Evolutionary conservation across 2,888 invertebrate species (phyloP), one percentile per base, ranked within the genome.

Genomic region (Orthosia cruda): DNA sequence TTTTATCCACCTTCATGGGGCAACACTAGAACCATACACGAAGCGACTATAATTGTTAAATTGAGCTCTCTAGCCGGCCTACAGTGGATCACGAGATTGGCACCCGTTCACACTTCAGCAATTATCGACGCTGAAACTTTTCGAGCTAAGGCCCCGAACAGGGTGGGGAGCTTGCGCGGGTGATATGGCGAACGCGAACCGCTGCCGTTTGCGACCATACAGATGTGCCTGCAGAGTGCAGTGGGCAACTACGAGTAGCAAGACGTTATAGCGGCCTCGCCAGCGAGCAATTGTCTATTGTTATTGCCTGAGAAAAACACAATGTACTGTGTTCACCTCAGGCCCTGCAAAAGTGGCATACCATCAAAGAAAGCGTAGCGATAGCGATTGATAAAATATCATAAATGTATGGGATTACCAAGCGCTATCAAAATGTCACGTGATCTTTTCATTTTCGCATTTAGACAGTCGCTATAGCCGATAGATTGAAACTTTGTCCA

Each of bases 81-180:
- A 81, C 67, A 82, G 77, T 80, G 79, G 86, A 81, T 89, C 88
- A 89, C 89, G 79, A 89, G 92, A 91, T 92, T 91, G 91, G 90
- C 91, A 91, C 90, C 91, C 87, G 91, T 93, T 94, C 93, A 93
- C 95, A 94, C 94, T 94, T 89, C 89, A 91, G 92, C 91, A 95
- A 95, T 95, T 95, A 95, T 93, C 92, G 93, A 87, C 92, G 92
- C 45, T 90, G 80, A 86, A 95, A 95, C 93, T 95, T 95, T 93
- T 90, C 89, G 88, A 93, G 92, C 90, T 87, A 87, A 88, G 40
- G 16, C n/a, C 20, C 45, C 45, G 20, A 4, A 15, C 45, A 9
- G n/a, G 5, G 59, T 61, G 59, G 45, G 20, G 9, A 45, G 20
- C 20, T 15, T 40, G 15, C 3, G 7, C n/a, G 13, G 7, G 5